phyloP scores from a whole-genome alignment of 1,140 invertebrate genomes.

The Saxidomus purpurata region DNA sequence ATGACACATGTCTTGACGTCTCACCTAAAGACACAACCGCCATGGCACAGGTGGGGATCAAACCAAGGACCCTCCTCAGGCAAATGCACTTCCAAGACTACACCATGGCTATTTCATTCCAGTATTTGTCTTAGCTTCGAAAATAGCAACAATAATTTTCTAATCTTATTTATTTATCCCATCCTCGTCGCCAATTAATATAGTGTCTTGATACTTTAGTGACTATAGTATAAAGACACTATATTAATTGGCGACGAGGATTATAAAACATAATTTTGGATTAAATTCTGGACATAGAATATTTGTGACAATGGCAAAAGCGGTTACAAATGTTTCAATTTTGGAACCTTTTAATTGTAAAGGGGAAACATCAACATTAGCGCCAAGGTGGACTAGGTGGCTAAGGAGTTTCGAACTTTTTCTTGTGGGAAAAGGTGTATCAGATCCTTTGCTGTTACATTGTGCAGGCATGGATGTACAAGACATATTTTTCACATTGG shows the following conservation, averaged over 20 bases:
- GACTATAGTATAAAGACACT: no score
- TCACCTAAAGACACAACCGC: no score
- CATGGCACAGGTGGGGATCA: no score
- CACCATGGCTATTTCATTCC: no score
- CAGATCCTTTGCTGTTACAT: no score
- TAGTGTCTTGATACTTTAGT: no score
- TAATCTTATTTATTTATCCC: no score
- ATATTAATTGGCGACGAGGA: neutral
- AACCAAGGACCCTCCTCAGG: no score
- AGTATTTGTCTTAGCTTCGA: neutral
- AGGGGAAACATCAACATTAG: conserved; percentile 33
- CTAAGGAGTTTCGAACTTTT: conserved; percentile 67
- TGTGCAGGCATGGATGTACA: conserved; percentile 67
- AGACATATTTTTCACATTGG: conserved; percentile 67
- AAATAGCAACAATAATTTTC: neutral
- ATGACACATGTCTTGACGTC: no score
- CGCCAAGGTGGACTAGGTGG: conserved; percentile 66
- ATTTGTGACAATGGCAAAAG: neutral
- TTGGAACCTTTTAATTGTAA: neutral
- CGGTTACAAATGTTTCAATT: neutral
- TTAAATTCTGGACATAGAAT: neutral
- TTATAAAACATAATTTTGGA: neutral
- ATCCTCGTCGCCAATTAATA: no score
- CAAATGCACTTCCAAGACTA: no score
- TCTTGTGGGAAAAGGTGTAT: no score